Conservation (phyloP, 1,140 invertebrate species). For the Aphidius ervi region DNA sequence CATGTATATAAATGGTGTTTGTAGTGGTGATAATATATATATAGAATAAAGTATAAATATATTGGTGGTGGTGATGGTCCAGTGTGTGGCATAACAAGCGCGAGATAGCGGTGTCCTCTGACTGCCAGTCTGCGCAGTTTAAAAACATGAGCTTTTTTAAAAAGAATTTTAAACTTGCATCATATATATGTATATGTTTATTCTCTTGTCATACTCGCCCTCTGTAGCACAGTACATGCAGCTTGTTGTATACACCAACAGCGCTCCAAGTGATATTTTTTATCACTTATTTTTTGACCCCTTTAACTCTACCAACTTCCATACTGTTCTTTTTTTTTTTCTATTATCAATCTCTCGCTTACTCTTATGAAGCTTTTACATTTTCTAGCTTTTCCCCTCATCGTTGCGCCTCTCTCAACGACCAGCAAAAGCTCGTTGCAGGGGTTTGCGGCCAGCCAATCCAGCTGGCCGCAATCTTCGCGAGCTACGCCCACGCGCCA, state of each 20-base stretch:
- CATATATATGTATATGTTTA: slow-evolving; percentile 22
- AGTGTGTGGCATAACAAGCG: slow-evolving; percentile 18
- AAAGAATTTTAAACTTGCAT: slow-evolving; percentile 25
- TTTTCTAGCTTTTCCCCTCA: slow-evolving; percentile 1
- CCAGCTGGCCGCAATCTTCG: slow-evolving; percentile 41
- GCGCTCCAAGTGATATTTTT: slow-evolving; percentile 22
- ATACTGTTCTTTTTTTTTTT: neutral
- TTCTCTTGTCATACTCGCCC: neutral
- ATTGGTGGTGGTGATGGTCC: neutral
- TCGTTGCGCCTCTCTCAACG: slow-evolving; percentile 1
- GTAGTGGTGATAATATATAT: neutral
- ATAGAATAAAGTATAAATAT: neutral
- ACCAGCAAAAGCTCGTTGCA: slow-evolving; percentile 27
- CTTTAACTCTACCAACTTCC: slow-evolving; percentile 22
- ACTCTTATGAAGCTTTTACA: neutral
- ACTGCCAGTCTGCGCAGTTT: slow-evolving; percentile 24
- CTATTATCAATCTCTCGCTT: neutral
- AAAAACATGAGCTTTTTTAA: slow-evolving; percentile 46
- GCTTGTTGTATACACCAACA: slow-evolving; percentile 1
- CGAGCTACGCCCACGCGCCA: slow-evolving; percentile 47
- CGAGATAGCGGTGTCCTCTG: slow-evolving; percentile 30
- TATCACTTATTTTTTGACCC: slow-evolving; percentile 6
- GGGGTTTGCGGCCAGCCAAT: slow-evolving; percentile 47
- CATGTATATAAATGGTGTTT: too few species aligned
- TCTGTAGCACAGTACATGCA: neutral